These are phyloP conservation scores for Aphelinus certus DNA, from an alignment of 1,140 invertebrate species.

Conservation along the genomic window DNA sequence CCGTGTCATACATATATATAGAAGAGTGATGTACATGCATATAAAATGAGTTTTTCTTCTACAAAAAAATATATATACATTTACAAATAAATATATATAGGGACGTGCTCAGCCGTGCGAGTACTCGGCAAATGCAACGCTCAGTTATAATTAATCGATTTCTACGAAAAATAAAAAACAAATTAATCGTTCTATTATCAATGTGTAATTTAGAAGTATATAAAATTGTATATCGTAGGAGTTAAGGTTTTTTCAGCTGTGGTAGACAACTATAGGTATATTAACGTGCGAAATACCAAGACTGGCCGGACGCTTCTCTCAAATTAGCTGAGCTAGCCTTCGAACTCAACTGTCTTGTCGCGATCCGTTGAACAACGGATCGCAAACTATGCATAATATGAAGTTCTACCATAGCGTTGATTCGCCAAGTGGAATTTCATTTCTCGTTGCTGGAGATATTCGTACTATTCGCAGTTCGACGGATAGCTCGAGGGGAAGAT, in stretches of 20 bases:
- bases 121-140: constrained; percentile 20
- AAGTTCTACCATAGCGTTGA: constrained; percentile 14
- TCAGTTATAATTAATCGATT: constrained; percentile 29
- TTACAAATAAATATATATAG: constrained; percentile 46
- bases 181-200: constrained; percentile 41
- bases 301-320: background rate
- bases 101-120: constrained; percentile 22
- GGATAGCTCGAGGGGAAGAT: constrained; percentile 2
- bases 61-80: constrained; percentile 34
- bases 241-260: constrained; percentile 62
- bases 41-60: constrained; percentile 34
- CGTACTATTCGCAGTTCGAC: background rate
- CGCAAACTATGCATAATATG: background rate
- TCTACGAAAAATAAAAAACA: constrained; percentile 19
- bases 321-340: background rate
- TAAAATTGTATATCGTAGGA: constrained; percentile 50
- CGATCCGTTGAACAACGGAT: background rate
- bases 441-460: background rate
- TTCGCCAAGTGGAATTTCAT: constrained; percentile 9
- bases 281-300: constrained; percentile 24
- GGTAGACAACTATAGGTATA: constrained; percentile 63
- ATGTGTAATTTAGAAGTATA: constrained; percentile 46
- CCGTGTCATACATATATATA: constrained; percentile 39
- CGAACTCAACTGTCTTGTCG: background rate
- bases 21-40: constrained; percentile 41